Evolutionary conservation across 2,797 vertebrate genomes (phyloP).

Genomic region (Peromyscus aztecus): DNA sequence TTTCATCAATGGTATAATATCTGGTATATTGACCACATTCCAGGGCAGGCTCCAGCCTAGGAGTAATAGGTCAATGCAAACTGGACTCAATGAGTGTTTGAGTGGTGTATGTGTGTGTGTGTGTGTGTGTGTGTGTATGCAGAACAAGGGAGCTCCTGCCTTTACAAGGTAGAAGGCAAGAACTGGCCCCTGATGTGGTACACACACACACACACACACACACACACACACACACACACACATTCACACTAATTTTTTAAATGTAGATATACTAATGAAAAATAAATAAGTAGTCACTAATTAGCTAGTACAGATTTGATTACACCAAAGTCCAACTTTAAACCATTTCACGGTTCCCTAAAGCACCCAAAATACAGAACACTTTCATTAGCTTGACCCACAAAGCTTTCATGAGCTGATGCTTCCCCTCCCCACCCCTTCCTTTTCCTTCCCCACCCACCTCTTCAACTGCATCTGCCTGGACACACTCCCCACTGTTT

Average conservation of each 20-base stretch:
- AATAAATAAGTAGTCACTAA: neutral
- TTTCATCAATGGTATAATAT: neutral
- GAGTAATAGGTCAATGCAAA: no score
- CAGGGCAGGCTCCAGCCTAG: neutral
- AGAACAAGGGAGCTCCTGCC: neutral
- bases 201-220: no score
- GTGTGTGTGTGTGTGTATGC: no score
- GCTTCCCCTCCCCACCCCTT: neutral
- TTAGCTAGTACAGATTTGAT: constrained; percentile 10
- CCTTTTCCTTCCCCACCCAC: neutral
- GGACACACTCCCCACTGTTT: neutral
- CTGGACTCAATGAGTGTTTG: neutral
- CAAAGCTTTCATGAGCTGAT: neutral
- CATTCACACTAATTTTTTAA: neutral
- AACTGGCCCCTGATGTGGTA: neutral
- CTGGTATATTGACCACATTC: neutral
- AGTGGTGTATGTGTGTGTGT: neutral
- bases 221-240: no score
- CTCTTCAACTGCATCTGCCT: neutral
- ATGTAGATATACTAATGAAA: neutral
- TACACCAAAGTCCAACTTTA: neutral
- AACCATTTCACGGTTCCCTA: neutral
- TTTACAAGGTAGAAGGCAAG: neutral
- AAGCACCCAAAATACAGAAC: neutral
- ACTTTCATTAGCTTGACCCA: neutral